These are phyloP conservation scores for Malurus splendens DNA, from an alignment of 2,797 vertebrate species.

Conservation along the genomic window DNA sequence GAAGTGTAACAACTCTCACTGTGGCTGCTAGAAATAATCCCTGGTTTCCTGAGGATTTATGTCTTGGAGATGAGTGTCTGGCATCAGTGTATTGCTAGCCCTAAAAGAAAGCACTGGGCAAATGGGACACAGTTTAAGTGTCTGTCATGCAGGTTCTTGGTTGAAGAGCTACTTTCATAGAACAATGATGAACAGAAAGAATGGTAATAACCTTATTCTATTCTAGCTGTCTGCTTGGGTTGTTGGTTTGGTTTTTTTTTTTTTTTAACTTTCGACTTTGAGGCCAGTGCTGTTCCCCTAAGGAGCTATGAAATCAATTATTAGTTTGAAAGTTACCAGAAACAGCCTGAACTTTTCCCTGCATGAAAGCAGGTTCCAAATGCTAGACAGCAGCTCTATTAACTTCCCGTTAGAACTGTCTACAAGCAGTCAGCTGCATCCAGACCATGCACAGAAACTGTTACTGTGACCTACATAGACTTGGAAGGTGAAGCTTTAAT, in stretches of 20 bases:
- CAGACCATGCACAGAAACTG: constrained; percentile 14
- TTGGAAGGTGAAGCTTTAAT: constrained; percentile 43
- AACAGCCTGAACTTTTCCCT: neutral
- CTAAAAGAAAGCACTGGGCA: neutral
- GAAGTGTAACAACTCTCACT: neutral
- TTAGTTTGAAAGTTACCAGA: neutral
- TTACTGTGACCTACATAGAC: constrained; percentile 39
- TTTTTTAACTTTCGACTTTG: neutral
- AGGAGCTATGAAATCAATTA: neutral
- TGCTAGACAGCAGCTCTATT: neutral
- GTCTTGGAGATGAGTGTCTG: neutral
- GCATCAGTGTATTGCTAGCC: neutral
- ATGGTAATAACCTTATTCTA: neutral
- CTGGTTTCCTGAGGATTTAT: neutral
- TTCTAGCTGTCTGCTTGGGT: neutral
- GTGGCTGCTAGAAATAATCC: neutral
- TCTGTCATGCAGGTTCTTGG: neutral
- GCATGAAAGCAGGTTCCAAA: neutral
- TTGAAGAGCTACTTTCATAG: neutral
- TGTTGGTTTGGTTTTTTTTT: neutral
- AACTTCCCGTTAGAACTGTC: constrained; percentile 21
- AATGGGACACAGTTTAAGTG: neutral
- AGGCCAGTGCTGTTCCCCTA: neutral
- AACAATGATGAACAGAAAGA: neutral
- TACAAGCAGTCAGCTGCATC: constrained; percentile 23